Conservation (phyloP, 2,888 invertebrate species). For the Limnephilus lunatus region DNA sequence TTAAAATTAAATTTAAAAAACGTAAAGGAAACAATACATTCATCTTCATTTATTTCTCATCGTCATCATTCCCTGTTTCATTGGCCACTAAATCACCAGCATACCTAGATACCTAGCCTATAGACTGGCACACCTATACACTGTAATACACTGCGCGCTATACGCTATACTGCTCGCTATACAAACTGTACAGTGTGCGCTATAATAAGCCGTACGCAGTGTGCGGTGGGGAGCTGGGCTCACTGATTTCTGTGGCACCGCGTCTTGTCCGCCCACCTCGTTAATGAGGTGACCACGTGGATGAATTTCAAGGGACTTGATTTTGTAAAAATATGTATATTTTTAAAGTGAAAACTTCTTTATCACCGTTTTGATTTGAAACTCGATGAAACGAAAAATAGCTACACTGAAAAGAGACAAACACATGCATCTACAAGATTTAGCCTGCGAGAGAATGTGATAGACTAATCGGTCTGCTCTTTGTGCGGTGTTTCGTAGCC, state of each 20-base stretch:
- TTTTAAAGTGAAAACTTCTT: too few species aligned
- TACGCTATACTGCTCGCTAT: not conserved
- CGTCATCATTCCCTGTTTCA: slow-evolving; percentile 31
- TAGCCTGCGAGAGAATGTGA: too few species aligned
- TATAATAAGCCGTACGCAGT: not conserved
- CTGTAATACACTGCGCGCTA: not conserved
- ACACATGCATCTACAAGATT: too few species aligned
- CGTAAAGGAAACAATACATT: slow-evolving; percentile 27
- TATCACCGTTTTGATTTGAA: too few species aligned
- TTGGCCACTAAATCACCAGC: slow-evolving; percentile 22
- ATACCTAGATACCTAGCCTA: not conserved
- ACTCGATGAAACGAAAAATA: too few species aligned
- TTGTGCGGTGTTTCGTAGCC: too few species aligned
- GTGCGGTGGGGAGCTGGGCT: slow-evolving; percentile 6
- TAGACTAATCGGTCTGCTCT: too few species aligned
- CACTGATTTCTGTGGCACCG: slow-evolving; percentile 5
- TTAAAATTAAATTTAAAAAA: not conserved
- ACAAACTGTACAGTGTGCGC: too few species aligned
- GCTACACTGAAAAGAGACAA: too few species aligned
- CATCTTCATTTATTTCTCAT: slow-evolving; percentile 33
- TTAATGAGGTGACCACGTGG: not conserved
- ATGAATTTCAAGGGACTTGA: not conserved
- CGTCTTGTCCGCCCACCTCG: slow-evolving; percentile 5
- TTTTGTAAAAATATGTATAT: too few species aligned
- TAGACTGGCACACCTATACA: not conserved